Evolutionary conservation across 2,113 vertebrate genomes (phyloP), one percentile per base, ranked within the genome.

Genomic region (Rynchops niger): DNA sequence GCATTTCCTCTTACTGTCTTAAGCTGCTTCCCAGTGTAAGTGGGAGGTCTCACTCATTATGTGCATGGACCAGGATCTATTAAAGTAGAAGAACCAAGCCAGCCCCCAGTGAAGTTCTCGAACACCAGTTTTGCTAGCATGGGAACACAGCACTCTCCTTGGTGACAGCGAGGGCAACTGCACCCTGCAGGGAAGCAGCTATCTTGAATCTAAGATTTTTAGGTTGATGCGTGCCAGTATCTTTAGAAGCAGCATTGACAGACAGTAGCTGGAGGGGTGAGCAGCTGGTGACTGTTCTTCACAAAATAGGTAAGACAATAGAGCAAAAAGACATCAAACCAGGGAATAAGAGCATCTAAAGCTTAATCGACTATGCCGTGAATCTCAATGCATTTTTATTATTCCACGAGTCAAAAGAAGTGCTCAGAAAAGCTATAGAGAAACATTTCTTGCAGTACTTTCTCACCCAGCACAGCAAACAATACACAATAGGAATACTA

Each of bases 301-400:
- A 95, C 91, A 96, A 91, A 96, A 96, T 95, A 97, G 89, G 93
- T 96, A 96, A 95, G 89, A 97, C 97, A 97, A 96, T 67, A 94
- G 89, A 1, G 0, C 84, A 95, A 95, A 95, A 94, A 93, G 71
- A 95, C 93, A 97, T 96, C 94, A 90, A 95, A 95, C 83, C 58
- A 66, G 53, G 67, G 82, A 95, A 88, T 91, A 97, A 86, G 94
- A 96, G 84, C 95, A 97, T 96, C 94, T 87, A 67, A 97, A 96
- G 94, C 93, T 93, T 95, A 96, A 97, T 74, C 16, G 55, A 94
- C 91, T 96, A 93, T 90, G 89, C 84, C 0, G 16, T 93, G 93
- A 96, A 94, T 95, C 95, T 94, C 89, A 96, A 92, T 96, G 93
- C 82, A 87, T 80, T 93, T 85, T 95, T 89, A 93, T 95, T 97